Conservation (phyloP, 1,140 invertebrate genomes). For the Diorhabda elongata region DNA sequence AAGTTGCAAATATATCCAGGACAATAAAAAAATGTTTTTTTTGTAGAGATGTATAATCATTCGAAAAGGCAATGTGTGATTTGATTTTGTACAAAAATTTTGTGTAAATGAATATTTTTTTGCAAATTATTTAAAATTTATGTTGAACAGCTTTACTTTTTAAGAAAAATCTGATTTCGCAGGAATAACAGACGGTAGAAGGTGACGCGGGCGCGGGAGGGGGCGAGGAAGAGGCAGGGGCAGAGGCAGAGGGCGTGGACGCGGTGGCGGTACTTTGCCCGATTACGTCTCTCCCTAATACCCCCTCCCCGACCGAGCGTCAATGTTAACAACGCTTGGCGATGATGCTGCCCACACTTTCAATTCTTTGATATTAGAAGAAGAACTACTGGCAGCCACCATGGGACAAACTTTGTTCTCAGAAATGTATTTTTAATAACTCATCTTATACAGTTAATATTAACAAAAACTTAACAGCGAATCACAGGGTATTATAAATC, state of each 20-base stretch:
- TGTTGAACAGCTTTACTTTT: conserved; percentile 11
- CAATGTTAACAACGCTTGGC: background rate
- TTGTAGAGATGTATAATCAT: too few relatives aligned
- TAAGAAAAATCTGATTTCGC: conserved; percentile 42
- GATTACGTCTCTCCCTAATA: conserved; percentile 47
- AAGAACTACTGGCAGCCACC: background rate
- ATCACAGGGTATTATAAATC: too few relatives aligned
- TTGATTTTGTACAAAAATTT: too few relatives aligned
- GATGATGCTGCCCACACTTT: background rate
- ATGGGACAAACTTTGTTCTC: background rate
- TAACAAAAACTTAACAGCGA: too few relatives aligned
- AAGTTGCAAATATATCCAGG: too few relatives aligned
- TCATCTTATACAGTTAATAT: too few relatives aligned
- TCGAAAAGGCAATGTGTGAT: too few relatives aligned
- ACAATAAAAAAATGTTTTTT: too few relatives aligned
- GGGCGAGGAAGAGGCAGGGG: conserved; percentile 64
- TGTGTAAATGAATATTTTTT: too few relatives aligned
- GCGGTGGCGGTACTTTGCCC: conserved; percentile 35
- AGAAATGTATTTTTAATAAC: background rate
- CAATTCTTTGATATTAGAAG: background rate
- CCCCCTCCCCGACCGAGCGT: conserved; percentile 33
- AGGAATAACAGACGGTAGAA: conserved; percentile 64
- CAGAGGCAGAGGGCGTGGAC: conserved; percentile 55
- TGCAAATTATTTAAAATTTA: background rate
- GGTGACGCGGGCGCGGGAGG: conserved; percentile 69